Evolutionary conservation across 2,888 invertebrate species (phyloP).

Genomic region (Plagodis dolabraria): DNA sequence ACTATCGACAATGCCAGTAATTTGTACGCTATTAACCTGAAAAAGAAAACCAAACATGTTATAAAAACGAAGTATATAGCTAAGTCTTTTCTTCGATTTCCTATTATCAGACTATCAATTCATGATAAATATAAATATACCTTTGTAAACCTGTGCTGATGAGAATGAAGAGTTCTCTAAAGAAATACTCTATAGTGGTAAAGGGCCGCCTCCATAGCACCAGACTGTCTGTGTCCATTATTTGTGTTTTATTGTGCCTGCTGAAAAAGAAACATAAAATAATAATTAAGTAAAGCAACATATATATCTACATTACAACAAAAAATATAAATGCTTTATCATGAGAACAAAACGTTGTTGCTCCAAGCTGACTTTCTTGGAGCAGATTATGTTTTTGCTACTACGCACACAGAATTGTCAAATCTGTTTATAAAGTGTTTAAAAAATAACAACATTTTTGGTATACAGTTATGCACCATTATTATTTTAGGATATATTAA

Average conservation of each 20-base stretch:
- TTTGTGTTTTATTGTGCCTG: slow-evolving; percentile 53
- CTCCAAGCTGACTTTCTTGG: no score
- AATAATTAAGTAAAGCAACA: background rate
- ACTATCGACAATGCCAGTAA: slow-evolving; percentile 79
- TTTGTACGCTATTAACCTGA: slow-evolving; percentile 87
- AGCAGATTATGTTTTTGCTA: no score
- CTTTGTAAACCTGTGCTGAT: slow-evolving; percentile 77
- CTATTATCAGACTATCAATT: background rate
- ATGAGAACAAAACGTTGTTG: no score
- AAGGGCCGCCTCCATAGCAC: slow-evolving; percentile 94
- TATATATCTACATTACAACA: no score
- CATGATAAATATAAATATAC: slow-evolving; percentile 45
- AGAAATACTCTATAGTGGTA: slow-evolving; percentile 91
- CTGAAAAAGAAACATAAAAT: slow-evolving; percentile 35
- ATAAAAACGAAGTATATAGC: background rate
- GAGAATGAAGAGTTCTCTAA: slow-evolving; percentile 88
- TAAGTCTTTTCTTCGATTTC: background rate
- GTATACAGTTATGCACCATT: no score
- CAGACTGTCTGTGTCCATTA: slow-evolving; percentile 86
- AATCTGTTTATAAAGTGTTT: no score
- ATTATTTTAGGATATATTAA: no score
- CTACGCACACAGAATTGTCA: no score
- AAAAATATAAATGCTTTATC: no score
- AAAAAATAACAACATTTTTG: no score
- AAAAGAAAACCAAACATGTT: slow-evolving; percentile 48